Conservation (phyloP, 2,888 invertebrate genomes). For the Monopis laevigella region DNA sequence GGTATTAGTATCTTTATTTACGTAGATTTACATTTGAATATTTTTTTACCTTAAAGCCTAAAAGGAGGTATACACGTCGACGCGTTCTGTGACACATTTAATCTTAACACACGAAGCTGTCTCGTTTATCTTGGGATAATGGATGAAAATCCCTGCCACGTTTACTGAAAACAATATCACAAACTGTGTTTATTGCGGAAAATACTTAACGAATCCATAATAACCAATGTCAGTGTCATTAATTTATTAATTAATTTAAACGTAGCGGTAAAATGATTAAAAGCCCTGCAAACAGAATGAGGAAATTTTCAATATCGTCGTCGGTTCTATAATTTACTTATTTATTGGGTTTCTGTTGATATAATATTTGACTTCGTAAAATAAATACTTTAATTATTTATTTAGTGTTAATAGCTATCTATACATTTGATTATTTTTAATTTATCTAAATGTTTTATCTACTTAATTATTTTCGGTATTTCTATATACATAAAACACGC, state of each 20-base stretch:
- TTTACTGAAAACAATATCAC: slow-evolving; percentile 29
- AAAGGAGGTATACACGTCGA: slow-evolving; percentile 6
- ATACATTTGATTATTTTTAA: no score
- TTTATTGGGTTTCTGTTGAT: slow-evolving; percentile 2
- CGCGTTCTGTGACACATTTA: slow-evolving; percentile 40
- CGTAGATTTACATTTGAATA: slow-evolving; percentile 9
- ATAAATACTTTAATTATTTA: no score
- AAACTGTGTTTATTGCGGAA: no score
- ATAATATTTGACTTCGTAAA: no score
- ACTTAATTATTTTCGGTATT: no score
- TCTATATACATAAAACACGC: no score
- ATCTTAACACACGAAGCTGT: slow-evolving; percentile 41
- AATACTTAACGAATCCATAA: slow-evolving; percentile 1
- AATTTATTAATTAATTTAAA: slow-evolving; percentile 8
- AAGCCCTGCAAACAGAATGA: slow-evolving; percentile 3
- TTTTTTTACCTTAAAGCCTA: slow-evolving; percentile 5
- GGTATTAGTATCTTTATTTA: no score
- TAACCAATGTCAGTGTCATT: neutral
- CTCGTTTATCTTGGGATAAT: slow-evolving; percentile 45
- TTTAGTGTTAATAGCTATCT: no score
- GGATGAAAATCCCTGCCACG: slow-evolving; percentile 31
- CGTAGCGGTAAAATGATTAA: slow-evolving; percentile 6
- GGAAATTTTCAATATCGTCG: slow-evolving; percentile 7
- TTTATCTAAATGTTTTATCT: no score
- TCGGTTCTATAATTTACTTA: slow-evolving; percentile 1